Evolutionary conservation across 2,797 vertebrate genomes (phyloP).

Genomic region (Syndactyla subalaris): DNA sequence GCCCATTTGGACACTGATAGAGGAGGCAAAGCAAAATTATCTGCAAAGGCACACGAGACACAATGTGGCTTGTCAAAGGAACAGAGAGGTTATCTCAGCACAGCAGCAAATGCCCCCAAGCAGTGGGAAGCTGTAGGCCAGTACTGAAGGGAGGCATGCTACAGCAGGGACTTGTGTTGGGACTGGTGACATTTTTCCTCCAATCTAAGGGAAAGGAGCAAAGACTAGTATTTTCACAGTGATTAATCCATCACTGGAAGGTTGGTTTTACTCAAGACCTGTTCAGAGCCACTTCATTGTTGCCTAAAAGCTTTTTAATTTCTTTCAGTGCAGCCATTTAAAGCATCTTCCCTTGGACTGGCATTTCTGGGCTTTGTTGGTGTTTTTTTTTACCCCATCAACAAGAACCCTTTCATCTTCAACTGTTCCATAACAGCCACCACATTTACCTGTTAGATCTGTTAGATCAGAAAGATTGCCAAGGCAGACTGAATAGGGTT

Average conservation of each 20-base stretch:
- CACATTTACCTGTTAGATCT: neutral
- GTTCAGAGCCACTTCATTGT: neutral
- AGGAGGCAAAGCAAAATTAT: neutral
- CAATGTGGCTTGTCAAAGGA: neutral
- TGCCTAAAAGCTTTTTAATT: neutral
- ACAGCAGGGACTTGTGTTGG: neutral
- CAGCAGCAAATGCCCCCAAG: neutral
- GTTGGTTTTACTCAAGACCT: neutral
- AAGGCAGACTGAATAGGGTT: neutral
- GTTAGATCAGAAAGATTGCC: neutral
- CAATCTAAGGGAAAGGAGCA: neutral
- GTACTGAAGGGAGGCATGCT: neutral
- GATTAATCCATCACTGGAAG: neutral
- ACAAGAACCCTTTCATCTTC: neutral
- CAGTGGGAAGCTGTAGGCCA: neutral
- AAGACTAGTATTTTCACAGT: neutral
- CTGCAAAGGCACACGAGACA: neutral
- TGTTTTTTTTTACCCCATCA: accelerated
- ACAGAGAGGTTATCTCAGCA: neutral
- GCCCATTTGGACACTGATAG: neutral
- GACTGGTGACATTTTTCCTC: neutral
- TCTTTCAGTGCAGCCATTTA: neutral
- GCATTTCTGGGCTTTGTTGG: neutral
- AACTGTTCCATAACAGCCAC: neutral
- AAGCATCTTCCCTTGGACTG: neutral